Conservation (phyloP, 2,888 invertebrate species). For the Selenia dentaria region DNA sequence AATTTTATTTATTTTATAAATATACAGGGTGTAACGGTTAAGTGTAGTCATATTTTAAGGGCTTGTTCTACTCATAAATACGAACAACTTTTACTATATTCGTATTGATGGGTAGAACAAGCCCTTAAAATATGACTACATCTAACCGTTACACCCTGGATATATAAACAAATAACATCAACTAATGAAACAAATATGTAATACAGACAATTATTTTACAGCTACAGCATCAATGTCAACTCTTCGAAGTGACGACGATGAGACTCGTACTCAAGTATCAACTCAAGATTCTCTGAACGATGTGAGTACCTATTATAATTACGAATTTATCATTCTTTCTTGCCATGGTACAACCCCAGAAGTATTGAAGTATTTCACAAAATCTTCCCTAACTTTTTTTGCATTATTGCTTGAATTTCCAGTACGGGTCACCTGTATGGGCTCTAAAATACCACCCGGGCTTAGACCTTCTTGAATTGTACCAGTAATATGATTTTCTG, state of each 20-base stretch:
- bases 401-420: constrained; percentile 12
- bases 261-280: no score
- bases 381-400: constrained; percentile 19
- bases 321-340: constrained; percentile 10
- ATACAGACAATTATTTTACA: no score
- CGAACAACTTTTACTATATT: no score
- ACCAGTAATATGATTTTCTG: constrained; percentile 13
- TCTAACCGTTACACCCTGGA: constrained; percentile 4
- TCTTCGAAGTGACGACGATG: no score
- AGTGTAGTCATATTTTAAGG: no score
- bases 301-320: constrained; percentile 5
- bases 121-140: no score
- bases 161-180: constrained; percentile 4
- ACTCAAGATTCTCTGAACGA: constrained; percentile 12
- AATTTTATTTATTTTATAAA: no score
- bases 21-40: no score
- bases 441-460: constrained; percentile 8
- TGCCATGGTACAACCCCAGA: constrained; percentile 13
- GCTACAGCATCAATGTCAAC: no score
- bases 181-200: constrained; percentile 3
- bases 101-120: constrained; percentile 4
- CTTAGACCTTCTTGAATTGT: constrained; percentile 8
- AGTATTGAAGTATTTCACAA: constrained; percentile 13
- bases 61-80: no score
- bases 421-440: constrained; percentile 8